These are phyloP conservation scores for Lepisosteus oculatus DNA, from an alignment of 2,113 vertebrate species.

Conservation along the genomic window DNA sequence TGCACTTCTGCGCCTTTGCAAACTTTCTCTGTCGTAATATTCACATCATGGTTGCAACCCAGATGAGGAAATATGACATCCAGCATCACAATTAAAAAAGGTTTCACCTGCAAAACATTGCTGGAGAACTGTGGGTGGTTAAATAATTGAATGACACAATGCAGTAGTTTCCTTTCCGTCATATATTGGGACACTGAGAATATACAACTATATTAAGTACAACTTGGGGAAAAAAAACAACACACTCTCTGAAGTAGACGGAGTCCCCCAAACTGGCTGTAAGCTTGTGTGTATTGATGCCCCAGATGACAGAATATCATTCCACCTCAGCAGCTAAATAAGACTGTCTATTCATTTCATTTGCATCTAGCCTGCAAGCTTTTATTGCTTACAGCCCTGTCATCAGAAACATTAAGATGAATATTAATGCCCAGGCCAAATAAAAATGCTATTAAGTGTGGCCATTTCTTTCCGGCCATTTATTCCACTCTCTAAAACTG, in stretches of 20 bases:
- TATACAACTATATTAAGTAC: too few relatives aligned
- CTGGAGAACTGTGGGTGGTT: too few relatives aligned
- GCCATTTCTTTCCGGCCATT: constrained; percentile 94
- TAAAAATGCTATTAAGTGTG: constrained; percentile 94
- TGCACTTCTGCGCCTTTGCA: too few relatives aligned
- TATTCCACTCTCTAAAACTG: constrained; percentile 90
- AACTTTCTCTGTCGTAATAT: too few relatives aligned
- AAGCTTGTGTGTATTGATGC: constrained; percentile 57
- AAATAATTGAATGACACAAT: too few relatives aligned
- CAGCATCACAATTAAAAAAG: too few relatives aligned
- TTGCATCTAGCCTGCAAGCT: constrained; percentile 64
- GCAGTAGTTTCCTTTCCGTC: too few relatives aligned
- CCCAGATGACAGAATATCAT: constrained; percentile 56
- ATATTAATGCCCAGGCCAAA: constrained; percentile 94
- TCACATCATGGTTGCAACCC: too few relatives aligned
- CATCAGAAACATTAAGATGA: constrained; percentile 99
- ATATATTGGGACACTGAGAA: too few relatives aligned
- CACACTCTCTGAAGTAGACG: neutral
- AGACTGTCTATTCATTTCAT: constrained; percentile 53
- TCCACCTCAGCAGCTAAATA: constrained; percentile 74
- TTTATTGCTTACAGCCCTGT: constrained; percentile 88
- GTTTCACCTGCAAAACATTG: too few relatives aligned
- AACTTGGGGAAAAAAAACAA: too few relatives aligned
- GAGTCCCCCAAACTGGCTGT: neutral
- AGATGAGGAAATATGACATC: too few relatives aligned